These are phyloP conservation scores for Acanthochromis polyacanthus DNA, from an alignment of 2,113 vertebrate species.

Conservation along the genomic window DNA sequence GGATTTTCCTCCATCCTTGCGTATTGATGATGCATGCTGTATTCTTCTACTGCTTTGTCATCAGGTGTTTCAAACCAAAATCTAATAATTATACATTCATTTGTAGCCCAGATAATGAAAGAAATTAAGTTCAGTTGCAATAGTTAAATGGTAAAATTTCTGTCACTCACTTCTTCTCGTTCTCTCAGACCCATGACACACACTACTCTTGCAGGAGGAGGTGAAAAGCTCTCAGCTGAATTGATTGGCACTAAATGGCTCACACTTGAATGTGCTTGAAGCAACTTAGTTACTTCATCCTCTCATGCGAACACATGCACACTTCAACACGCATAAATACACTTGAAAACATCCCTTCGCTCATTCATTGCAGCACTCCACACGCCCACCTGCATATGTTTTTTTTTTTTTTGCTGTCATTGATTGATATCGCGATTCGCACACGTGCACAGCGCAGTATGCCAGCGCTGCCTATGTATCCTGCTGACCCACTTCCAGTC, in stretches of 20 bases:
- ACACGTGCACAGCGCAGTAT: background rate
- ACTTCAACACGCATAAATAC: conserved; percentile 40
- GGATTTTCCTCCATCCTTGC: conserved; percentile 34
- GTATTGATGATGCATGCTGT: background rate
- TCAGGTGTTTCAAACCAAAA: background rate
- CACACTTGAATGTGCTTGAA: conserved; percentile 68
- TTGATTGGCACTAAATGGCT: conserved; percentile 71
- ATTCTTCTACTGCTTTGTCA: background rate
- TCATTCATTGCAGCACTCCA: conserved; percentile 11
- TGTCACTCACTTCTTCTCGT: background rate
- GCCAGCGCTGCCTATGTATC: conserved; percentile 12
- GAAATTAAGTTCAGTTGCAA: background rate
- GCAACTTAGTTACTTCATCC: conserved; percentile 63
- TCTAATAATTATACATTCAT: background rate
- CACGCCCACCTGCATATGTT: background rate
- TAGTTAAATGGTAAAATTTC: background rate
- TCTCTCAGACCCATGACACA: background rate
- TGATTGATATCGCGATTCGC: background rate
- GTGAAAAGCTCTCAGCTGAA: conserved; percentile 68
- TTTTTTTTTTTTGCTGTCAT: too few species aligned
- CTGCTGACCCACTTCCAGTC: conserved; percentile 15
- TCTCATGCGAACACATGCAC: conserved; percentile 34
- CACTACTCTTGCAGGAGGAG: conserved; percentile 31
- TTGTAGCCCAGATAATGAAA: background rate
- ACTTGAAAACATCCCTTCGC: conserved; percentile 1